These are phyloP conservation scores for Atethmia centrago DNA, from an alignment of 2,888 invertebrate genomes.

Conservation along the genomic window DNA sequence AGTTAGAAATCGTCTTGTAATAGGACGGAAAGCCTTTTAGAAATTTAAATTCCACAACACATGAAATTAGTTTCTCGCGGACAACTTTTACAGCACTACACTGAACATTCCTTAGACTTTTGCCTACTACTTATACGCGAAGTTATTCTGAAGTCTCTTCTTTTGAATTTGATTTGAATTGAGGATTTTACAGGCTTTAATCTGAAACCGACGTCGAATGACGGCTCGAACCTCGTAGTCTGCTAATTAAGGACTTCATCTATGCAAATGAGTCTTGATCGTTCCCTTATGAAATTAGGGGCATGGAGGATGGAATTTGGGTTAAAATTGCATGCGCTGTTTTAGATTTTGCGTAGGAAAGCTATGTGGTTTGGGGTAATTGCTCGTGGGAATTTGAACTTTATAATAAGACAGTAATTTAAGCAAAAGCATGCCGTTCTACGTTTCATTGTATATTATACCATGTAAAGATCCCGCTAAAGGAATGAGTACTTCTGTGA, in stretches of 20 bases:
- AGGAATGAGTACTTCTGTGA: neutral
- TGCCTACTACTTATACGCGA: constrained; percentile 14
- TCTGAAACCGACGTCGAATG: constrained; percentile 83
- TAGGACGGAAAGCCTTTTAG: neutral
- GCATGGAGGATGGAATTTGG: constrained; percentile 6
- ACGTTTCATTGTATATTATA: neutral
- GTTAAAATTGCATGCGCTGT: constrained; percentile 23
- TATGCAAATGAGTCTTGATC: constrained; percentile 48
- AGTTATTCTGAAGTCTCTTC: constrained; percentile 63
- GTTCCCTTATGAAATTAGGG: constrained; percentile 24
- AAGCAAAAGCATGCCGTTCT: neutral
- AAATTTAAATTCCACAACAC: neutral
- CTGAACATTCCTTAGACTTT: constrained; percentile 25
- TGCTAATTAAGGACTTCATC: constrained; percentile 81
- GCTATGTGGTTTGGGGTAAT: constrained; percentile 13
- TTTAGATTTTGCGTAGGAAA: neutral
- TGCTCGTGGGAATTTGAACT: constrained; percentile 12
- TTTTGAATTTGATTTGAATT: constrained; percentile 89
- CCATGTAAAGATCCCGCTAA: neutral
- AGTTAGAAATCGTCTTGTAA: neutral
- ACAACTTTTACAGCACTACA: constrained; percentile 10
- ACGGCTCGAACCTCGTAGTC: constrained; percentile 76
- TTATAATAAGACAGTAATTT: neutral
- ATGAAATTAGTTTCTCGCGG: neutral
- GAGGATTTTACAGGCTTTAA: constrained; percentile 88